Percentiles rank a stretch among this genome's conserved stretches.
These are phyloP conservation scores for Ochlodes sylvanus DNA, from an alignment of 2,888 invertebrate genomes.

Conservation along the genomic window DNA sequence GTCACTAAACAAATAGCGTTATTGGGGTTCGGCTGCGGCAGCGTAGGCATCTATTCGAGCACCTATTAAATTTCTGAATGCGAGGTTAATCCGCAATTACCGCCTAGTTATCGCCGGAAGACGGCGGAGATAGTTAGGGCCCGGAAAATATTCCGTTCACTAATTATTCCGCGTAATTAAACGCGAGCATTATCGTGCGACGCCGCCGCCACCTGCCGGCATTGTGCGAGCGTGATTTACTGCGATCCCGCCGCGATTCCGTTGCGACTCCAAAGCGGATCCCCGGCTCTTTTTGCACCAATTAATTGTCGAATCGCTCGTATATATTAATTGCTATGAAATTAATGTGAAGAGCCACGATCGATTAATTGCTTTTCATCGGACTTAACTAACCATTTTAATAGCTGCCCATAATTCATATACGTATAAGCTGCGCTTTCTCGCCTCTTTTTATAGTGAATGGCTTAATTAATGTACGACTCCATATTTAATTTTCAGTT, in stretches of 20 bases:
- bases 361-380: constrained; percentile 49
- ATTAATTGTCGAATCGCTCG: constrained; percentile 83
- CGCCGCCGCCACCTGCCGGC: constrained; percentile 83
- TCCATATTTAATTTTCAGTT: constrained; percentile 26
- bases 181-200: constrained; percentile 82
- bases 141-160: constrained; percentile 85
- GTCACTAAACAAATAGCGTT: constrained; percentile 76
- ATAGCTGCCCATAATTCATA: constrained; percentile 37
- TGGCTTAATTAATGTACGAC: constrained; percentile 35
- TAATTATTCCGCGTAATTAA: constrained; percentile 86
- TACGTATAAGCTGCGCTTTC: constrained; percentile 38
- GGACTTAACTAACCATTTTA: constrained; percentile 38
- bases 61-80: constrained; percentile 82
- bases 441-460: constrained; percentile 37
- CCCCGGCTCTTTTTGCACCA: constrained; percentile 80
- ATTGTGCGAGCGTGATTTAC: constrained; percentile 83
- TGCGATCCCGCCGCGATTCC: constrained; percentile 78
- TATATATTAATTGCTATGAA: constrained; percentile 80
- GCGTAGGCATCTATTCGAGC: constrained; percentile 63
- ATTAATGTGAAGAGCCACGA: constrained; percentile 71
- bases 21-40: constrained; percentile 65
- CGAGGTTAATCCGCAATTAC: constrained; percentile 84
- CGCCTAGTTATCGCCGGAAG: constrained; percentile 85
- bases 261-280: constrained; percentile 72
- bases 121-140: constrained; percentile 84